A percentile compares a stretch with the other conserved stretches of the same genome.
Conservation (phyloP, 92 coral and sea anemone genomes). For the Phenganax marumi region DNA sequence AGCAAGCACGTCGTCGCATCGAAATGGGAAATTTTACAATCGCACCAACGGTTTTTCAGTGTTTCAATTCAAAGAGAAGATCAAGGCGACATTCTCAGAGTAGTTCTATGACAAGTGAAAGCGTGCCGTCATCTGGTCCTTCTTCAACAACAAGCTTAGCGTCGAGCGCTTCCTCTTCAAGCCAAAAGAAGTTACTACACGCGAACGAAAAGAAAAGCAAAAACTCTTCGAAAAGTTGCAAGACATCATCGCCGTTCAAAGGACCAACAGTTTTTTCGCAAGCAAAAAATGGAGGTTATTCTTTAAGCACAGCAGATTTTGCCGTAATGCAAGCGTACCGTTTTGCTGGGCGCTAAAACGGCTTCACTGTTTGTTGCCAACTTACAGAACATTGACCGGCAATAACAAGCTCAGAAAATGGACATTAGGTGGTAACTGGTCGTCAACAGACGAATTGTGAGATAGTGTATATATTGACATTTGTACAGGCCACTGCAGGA, state of each 20-base stretch:
- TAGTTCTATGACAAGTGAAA: conserved; percentile 1
- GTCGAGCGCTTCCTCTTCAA: neutral
- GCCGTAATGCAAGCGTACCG: conserved; percentile 36
- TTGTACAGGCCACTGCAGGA: too few species aligned
- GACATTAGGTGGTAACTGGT: too few species aligned
- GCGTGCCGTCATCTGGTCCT: neutral
- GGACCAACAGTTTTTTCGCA: conserved; percentile 27
- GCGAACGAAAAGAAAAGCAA: neutral
- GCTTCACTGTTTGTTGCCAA: neutral
- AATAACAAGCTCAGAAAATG: too few species aligned
- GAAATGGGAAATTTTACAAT: conserved; percentile 32
- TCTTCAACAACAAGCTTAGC: neutral
- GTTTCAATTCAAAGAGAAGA: neutral
- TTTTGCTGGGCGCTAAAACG: conserved; percentile 31
- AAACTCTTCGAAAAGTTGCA: conserved; percentile 14
- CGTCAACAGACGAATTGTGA: too few species aligned
- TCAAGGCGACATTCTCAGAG: neutral
- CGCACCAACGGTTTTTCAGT: conserved; percentile 21
- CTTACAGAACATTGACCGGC: neutral
- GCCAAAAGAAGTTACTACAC: neutral
- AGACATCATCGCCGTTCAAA: conserved; percentile 24
- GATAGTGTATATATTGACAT: too few species aligned
- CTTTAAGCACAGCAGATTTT: conserved; percentile 4
- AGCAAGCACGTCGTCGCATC: neutral
- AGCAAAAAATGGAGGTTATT: conserved; percentile 25